Percentiles rank a stretch among this genome's conserved stretches.
These are phyloP conservation scores for Glyptemys insculpta DNA, from an alignment of 2,797 vertebrate species.

Conservation along the genomic window DNA sequence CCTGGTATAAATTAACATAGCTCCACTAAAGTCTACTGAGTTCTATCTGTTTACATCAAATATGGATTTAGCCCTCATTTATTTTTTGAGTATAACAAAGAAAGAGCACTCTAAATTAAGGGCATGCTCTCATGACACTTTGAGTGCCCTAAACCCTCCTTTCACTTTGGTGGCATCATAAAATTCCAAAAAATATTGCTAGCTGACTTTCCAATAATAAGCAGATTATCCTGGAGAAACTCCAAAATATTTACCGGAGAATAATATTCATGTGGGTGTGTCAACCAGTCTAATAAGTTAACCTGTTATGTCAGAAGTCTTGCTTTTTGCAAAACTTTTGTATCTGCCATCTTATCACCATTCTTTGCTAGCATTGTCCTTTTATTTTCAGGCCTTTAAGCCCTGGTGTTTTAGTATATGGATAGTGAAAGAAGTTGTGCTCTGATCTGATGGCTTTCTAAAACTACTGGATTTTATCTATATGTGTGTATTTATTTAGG, in stretches of 20 bases:
- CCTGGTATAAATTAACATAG: not conserved
- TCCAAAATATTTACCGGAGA: not conserved
- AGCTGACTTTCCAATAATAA: conserved; percentile 30
- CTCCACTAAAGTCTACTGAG: not conserved
- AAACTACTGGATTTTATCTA: not conserved
- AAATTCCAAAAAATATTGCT: not conserved
- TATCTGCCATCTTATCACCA: not conserved
- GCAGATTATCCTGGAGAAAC: not conserved
- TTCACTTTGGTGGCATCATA: not conserved
- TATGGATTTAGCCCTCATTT: not conserved
- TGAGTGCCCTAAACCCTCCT: not conserved
- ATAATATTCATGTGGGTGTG: not conserved
- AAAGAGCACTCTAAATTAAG: not conserved
- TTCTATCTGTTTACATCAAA: not conserved
- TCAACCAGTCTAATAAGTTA: not conserved
- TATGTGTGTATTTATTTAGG: not conserved
- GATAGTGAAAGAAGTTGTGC: not conserved
- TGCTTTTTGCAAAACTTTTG: not conserved
- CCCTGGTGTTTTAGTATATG: not conserved
- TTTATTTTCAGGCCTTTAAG: not conserved
- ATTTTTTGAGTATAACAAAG: not conserved
- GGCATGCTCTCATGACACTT: not conserved
- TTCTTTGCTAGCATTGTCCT: not conserved
- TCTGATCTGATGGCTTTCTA: not conserved
- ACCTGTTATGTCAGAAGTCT: not conserved